Evolutionary conservation across 2,888 invertebrate genomes (phyloP), one percentile per base, ranked within the genome.

Genomic region (Caenorhabditis imperialis): DNA sequence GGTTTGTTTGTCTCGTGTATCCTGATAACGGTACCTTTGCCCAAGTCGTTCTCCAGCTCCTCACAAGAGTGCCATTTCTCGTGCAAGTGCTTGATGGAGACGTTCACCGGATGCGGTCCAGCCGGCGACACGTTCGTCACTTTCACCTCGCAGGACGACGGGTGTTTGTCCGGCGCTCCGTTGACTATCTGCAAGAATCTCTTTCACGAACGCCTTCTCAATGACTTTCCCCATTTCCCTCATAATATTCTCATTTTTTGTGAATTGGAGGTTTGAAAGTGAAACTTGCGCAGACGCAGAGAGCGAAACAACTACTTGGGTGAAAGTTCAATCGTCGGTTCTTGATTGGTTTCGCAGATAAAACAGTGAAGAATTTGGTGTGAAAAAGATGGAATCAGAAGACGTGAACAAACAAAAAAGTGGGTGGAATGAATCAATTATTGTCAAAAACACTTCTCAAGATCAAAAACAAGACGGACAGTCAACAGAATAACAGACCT

Each of bases 91-190:
- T 70, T 75, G 48, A 75, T 75, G 16, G 75, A 75, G 44, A 75
- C 75, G 57, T 75, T 75, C 0, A 75, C 63, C 27, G 75, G 75
- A 38, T 70, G 69, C 0, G 70, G 69, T 51, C 70, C 70, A 42
- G 53, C 50, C 25, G 74, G 65, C n/a, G 67, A 54, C 18, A 74
- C 51, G 57, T 75, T 75, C 20, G 70, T 70, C 37, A 75, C 60
- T 60, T 75, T 75, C 1, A 75, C 75, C 63, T 75, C 63, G 45
- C 75, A 75, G 27, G 69, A 54, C 12, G 69, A 62, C 47, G 75
- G 75, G 53, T 75, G 70, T 20, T 75, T 75, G 38, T 70, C 75
- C 50, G 70, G 50, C 27, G 63, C 63, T 44, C 75, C 75, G 58
- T 75, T 75, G 25, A 75, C 75, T 48, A 75, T 54, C 75, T 75